Conservation (phyloP, 2,113 vertebrate species). For the Saguinus midas region DNA sequence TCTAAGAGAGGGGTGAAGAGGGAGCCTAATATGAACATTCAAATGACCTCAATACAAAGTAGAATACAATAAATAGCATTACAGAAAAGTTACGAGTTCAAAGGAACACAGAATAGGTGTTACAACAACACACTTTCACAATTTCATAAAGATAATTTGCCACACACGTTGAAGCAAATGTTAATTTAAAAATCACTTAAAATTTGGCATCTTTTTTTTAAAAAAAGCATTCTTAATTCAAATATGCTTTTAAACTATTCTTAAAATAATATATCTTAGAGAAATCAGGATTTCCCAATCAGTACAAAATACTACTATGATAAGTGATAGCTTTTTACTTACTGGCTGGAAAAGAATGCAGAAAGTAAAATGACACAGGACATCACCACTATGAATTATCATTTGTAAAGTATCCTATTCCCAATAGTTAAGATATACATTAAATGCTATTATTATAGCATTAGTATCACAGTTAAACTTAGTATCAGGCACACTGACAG, state of each 20-base stretch:
- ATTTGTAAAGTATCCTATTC: neutral
- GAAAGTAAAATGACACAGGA: neutral
- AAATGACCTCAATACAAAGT: neutral
- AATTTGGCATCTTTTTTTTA: neutral
- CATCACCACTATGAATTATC: neutral
- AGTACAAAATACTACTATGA: neutral
- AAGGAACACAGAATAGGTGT: neutral
- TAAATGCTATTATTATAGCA: neutral
- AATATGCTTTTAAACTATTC: neutral
- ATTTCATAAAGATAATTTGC: neutral
- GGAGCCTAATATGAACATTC: neutral
- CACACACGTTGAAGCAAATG: neutral
- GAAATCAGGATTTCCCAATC: neutral
- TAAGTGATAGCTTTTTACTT: neutral
- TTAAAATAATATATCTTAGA: neutral
- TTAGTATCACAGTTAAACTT: neutral
- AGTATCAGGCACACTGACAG: neutral
- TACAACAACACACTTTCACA: neutral
- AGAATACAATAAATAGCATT: neutral
- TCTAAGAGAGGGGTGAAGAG: neutral
- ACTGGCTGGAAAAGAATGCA: neutral
- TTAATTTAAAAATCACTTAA: neutral
- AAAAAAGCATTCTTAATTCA: constrained; percentile 12
- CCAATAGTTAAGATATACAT: neutral
- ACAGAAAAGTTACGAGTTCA: neutral